Base-by-base conservation (phyloP, 1,140 invertebrate genomes). In the Carcinoscorpius rotundicauda region DNA sequence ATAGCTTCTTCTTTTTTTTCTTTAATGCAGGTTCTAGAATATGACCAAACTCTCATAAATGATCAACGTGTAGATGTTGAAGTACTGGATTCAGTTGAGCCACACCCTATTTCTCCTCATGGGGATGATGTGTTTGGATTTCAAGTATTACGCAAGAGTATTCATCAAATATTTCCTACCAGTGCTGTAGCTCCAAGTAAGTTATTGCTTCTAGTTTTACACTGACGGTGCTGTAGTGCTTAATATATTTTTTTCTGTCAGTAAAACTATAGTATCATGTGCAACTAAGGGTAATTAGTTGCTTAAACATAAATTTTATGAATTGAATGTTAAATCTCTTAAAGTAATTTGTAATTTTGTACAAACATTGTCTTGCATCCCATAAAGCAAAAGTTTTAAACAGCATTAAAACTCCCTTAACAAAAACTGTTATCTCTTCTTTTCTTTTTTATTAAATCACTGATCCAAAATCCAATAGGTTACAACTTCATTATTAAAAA, bases 101-200 rank as follows among this genome's bases (percentile, higher is more conserved):
- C 82, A 4, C 75, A 75, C 51, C 79, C 79, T 5, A 71, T 79
- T 52, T 80, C 82, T 3, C 76, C 80, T 4, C 78, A 76, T 72
- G 76, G 75, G 3, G 71, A 76, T 10, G 63, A 76, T 11, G 74
- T 74, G 57, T 77, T 79, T 72, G 78, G 79, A 11, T 83, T 76
- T 71, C 76, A 79, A 66, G 74, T 76, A 3, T 72, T 83, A 11
- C 77, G 78, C 55, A 75, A 74, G 56, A 80, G 77, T 58, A 76
- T 81, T 6, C 63, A 72, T 63, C 78, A 82, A 69, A 72, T 82
- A 10, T 83, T 76, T 69, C 74, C 72, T 4, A 73, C 78, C 11
- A 73, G 74, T 50, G 71, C 78, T 29, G 77, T 82, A 9, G 77
- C 75, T 51, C 82, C 82, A 72, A 79, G 81, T 79, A 65, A 73